Percentiles rank a stretch among this genome's conserved stretches.
Conservation (phyloP, 2,113 vertebrate genomes). For the Sinocyclocheilus anophthalmus region DNA sequence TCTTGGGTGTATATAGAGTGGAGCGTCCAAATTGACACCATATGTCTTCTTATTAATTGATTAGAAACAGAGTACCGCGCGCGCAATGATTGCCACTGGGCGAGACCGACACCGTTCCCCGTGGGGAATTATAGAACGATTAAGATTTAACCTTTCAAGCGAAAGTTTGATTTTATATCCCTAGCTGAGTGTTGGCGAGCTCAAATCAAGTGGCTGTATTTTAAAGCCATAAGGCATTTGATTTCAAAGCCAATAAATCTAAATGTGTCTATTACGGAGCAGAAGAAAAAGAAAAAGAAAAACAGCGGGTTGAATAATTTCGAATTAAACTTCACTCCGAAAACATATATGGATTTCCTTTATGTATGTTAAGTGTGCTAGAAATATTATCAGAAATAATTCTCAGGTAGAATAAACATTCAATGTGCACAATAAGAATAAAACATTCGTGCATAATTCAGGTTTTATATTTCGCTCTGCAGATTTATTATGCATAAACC, state of each 20-base stretch:
- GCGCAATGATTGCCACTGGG: conserved; percentile 85
- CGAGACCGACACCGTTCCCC: conserved; percentile 77
- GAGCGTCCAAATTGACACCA: conserved; percentile 94
- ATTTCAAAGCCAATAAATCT: conserved; percentile 64
- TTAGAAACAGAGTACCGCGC: conserved; percentile 87
- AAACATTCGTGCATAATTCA: not conserved
- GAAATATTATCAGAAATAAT: not conserved
- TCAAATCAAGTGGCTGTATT: conserved; percentile 51
- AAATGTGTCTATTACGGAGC: conserved; percentile 61
- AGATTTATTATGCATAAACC: conserved; percentile 29
- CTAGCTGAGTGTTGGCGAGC: conserved; percentile 52
- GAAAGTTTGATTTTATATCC: conserved; percentile 74
- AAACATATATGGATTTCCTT: conserved; percentile 48
- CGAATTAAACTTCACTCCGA: conserved; percentile 66
- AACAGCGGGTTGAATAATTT: conserved; percentile 43
- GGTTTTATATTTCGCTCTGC: not conserved
- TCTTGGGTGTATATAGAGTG: conserved; percentile 81
- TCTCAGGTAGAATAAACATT: not conserved
- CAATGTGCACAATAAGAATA: not conserved
- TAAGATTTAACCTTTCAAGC: conserved; percentile 87
- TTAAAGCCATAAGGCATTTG: conserved; percentile 41
- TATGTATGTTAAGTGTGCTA: not conserved
- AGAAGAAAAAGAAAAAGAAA: no score
- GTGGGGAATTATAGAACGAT: conserved; percentile 89
- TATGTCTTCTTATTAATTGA: conserved; percentile 97